Evolutionary conservation across 1,140 invertebrate genomes (phyloP).

Genomic region (Delia radicum): DNA sequence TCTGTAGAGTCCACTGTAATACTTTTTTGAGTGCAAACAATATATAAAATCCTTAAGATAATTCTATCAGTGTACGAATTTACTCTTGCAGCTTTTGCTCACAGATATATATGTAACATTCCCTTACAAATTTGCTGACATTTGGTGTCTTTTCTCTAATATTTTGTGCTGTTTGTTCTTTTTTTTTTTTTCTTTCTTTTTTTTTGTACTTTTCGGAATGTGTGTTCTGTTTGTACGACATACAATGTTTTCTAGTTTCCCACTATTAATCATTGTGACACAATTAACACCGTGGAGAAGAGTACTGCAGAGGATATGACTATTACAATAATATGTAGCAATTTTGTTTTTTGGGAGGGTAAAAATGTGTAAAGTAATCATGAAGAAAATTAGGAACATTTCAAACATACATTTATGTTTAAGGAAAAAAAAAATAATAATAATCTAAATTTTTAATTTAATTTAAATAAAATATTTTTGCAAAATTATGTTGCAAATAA

Average conservation of each 20-base stretch:
- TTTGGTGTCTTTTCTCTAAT: constrained; percentile 8
- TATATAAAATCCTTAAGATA: no score
- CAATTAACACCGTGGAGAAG: constrained; percentile 1
- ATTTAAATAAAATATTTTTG: no score
- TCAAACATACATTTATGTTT: no score
- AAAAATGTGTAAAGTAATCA: background rate
- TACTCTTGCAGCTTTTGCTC: background rate
- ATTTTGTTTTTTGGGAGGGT: background rate
- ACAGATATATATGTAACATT: background rate
- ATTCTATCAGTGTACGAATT: no score
- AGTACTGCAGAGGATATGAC: background rate
- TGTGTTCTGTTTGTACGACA: background rate
- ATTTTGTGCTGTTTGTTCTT: background rate
- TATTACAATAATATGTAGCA: no score
- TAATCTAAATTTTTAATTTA: no score
- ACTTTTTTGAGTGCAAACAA: no score
- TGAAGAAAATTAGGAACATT: background rate
- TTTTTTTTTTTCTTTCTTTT: background rate
- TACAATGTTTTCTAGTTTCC: background rate
- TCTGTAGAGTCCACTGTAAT: no score
- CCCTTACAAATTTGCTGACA: constrained; percentile 14
- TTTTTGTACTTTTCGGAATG: background rate
- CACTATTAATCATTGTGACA: constrained; percentile 19
- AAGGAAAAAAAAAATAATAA: no score
- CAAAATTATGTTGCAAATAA: no score